Percentiles rank a stretch among this genome's conserved stretches.
phyloP scores from a whole-genome alignment of 2,888 invertebrate genomes.

The Minunthozetes semirufus region DNA sequence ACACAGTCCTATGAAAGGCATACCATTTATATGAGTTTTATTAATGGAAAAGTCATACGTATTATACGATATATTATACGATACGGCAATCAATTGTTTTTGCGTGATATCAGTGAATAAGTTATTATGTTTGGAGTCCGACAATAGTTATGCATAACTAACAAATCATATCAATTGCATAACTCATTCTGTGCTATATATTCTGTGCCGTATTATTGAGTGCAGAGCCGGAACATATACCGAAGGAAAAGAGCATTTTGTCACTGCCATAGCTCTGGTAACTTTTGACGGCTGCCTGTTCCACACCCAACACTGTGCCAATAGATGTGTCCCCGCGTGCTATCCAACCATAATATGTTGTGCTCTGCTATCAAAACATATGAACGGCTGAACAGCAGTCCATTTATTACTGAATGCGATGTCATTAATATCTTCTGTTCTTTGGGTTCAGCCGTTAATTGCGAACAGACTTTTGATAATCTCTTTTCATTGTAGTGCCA shows the following conservation, averaged over 20 bases:
- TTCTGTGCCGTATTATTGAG: too few relatives aligned
- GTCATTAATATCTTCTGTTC: constrained; percentile 1
- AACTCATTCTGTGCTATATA: too few relatives aligned
- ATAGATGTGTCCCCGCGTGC: too few relatives aligned
- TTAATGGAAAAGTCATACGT: background rate
- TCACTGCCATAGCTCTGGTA: too few relatives aligned
- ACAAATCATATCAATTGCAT: background rate
- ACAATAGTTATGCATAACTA: background rate
- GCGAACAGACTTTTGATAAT: background rate
- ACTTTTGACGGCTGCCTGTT: too few relatives aligned
- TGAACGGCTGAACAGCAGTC: background rate
- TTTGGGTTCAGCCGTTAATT: constrained; percentile 1
- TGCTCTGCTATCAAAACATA: background rate
- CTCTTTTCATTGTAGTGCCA: background rate
- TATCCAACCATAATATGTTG: too few relatives aligned
- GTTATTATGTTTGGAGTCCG: background rate
- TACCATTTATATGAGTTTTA: background rate
- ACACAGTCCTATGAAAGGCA: background rate
- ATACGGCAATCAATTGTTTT: background rate
- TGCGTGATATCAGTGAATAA: background rate
- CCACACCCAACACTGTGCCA: background rate
- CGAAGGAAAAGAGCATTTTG: background rate
- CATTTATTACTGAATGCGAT: background rate
- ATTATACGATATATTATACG: too few relatives aligned
- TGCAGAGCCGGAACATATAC: background rate